Evolutionary conservation across 2,888 invertebrate species (phyloP).

Genomic region (Zhengitettix transpicula): DNA sequence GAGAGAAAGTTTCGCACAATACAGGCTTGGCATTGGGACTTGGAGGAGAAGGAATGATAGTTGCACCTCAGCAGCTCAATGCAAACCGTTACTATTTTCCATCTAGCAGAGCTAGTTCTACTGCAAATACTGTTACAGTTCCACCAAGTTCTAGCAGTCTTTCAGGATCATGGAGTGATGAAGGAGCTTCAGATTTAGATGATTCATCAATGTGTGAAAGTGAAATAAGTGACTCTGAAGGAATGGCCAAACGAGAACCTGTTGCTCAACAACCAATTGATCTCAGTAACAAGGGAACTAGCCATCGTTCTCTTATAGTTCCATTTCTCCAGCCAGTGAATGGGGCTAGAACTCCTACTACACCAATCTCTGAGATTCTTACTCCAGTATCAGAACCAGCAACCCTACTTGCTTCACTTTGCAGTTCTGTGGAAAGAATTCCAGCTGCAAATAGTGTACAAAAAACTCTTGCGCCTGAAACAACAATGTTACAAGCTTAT

Average conservation of each 20-base stretch:
- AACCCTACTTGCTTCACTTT: conserved; percentile 38
- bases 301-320: conserved; percentile 11
- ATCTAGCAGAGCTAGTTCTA: conserved; percentile 17
- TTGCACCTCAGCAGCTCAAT: conserved; percentile 7
- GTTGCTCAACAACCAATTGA: conserved; percentile 25
- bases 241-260: neutral
- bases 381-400: conserved; percentile 44
- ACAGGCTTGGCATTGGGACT: conserved; percentile 14
- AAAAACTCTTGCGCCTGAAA: conserved; percentile 24
- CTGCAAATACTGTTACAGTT: neutral
- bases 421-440: conserved; percentile 42
- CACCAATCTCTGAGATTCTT: conserved; percentile 31
- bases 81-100: conserved; percentile 25
- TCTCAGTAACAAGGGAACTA: conserved; percentile 23
- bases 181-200: neutral
- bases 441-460: conserved; percentile 25
- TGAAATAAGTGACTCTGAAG: neutral
- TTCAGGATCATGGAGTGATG: neutral
- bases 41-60: conserved; percentile 9
- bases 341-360: conserved; percentile 14
- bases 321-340: conserved; percentile 11
- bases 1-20: conserved; percentile 15
- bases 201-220: neutral
- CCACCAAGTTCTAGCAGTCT: neutral
- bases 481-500: conserved; percentile 53